These are phyloP conservation scores for Drosophila micromelanica DNA, from an alignment of 1,140 invertebrate genomes.

Conservation along the genomic window DNA sequence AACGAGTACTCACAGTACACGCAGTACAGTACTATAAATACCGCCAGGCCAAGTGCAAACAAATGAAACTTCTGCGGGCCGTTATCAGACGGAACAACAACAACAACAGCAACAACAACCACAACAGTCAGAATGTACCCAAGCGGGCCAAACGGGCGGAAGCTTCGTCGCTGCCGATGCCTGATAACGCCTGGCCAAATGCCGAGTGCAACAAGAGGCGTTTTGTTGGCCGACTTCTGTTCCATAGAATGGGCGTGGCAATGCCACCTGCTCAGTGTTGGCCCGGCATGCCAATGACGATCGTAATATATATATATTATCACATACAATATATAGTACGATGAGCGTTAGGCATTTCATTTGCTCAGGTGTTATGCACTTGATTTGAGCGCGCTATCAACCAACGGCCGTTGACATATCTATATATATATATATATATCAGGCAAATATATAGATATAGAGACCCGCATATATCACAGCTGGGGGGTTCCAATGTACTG, in stretches of 20 bases:
- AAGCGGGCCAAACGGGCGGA: slow-evolving; percentile 41
- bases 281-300: slow-evolving; percentile 62
- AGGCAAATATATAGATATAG: slow-evolving; percentile 1
- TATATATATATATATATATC: slow-evolving; percentile 24
- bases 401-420: slow-evolving; percentile 54
- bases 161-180: slow-evolving; percentile 58
- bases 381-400: slow-evolving; percentile 72
- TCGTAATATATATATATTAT: slow-evolving; percentile 5
- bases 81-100: slow-evolving; percentile 55
- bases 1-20: slow-evolving; percentile 26
- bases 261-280: slow-evolving; percentile 53
- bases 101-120: slow-evolving; percentile 29
- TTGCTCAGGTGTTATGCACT: slow-evolving; percentile 81
- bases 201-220: slow-evolving; percentile 71
- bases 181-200: slow-evolving; percentile 53
- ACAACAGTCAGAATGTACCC: slow-evolving; percentile 36
- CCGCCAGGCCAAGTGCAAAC: slow-evolving; percentile 73
- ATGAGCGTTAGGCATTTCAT: slow-evolving; percentile 60
- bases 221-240: slow-evolving; percentile 12
- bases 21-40: slow-evolving; percentile 64
- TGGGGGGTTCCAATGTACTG: slow-evolving; percentile 27
- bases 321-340: neutral
- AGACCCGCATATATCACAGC: slow-evolving; percentile 20
- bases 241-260: slow-evolving; percentile 51
- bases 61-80: slow-evolving; percentile 44